Base-by-base conservation (phyloP, 1,140 invertebrate species). In the Drosophila pseudoobscura region DNA sequence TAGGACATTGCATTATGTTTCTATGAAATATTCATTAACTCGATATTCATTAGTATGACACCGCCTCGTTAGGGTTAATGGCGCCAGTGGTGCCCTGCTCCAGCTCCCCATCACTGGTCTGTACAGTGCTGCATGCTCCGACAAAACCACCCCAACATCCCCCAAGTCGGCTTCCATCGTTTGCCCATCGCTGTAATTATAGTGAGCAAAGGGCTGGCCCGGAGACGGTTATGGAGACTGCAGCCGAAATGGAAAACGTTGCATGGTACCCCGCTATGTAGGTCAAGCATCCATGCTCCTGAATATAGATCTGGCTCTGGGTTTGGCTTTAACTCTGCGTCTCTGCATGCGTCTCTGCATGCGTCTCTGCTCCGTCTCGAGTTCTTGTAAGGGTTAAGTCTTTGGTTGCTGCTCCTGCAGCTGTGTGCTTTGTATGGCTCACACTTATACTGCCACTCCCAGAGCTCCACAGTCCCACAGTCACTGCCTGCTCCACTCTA, bases 1-100 rank as follows among this genome's bases (percentile, higher is more conserved):
- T 60, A 63, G 50, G 52, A 31, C 66, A 70, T 50, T 78, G 79
- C 46, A 58, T 39, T 41, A 56, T 66, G 55, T 70, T 77, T 63
- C 47, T 75, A 75, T 88, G 75, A 85, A 85, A 88, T 87, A 82
- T 85, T 82, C 70, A 88, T 87, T 87, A 87, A 87, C 74, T 70
- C 76, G 70, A 88, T 88, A 82, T 85, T 85, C 82, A 87, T 87
- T 85, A 87, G 80, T 75, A 70, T 54, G 73, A 74, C 58, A 78
- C 74, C 74, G 77, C 70, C 78, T 87, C 83, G 78, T 87, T 88
- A 83, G 75, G 70, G 75, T 78, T 88, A 83, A 87, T 78, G 78
- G 74, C 75, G 82, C 74, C 80, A 78, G 51, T 62, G 73, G 56
- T 35, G 31, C 7, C 29, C 29, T 31, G 29, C 29, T 7, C 8